Percentiles rank a stretch among this genome's conserved stretches.
Conservation (phyloP, 1,140 invertebrate species). For the Ceratosolen fusciceps region DNA sequence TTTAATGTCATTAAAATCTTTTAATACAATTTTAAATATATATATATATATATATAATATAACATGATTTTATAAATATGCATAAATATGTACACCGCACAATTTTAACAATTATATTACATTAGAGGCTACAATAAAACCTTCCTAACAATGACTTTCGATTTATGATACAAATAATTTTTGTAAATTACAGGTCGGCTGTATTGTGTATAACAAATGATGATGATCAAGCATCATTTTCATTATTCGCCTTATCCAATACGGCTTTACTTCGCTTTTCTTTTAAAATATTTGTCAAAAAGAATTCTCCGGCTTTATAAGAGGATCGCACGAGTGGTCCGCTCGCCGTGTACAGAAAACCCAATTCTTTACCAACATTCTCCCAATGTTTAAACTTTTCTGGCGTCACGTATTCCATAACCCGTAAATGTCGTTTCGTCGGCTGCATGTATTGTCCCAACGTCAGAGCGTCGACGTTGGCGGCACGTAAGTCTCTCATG, state of each 20-base stretch:
- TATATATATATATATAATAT: background rate
- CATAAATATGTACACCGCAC: constrained; percentile 3
- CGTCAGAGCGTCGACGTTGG: constrained; percentile 94
- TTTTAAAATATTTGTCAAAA: constrained; percentile 85
- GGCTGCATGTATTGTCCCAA: constrained; percentile 99
- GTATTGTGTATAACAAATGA: too few species aligned
- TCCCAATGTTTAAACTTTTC: constrained; percentile 96
- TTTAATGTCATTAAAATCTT: background rate
- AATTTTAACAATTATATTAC: constrained; percentile 7
- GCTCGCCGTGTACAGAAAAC: constrained; percentile 97
- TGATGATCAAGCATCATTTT: constrained; percentile 23
- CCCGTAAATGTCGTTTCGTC: constrained; percentile 95
- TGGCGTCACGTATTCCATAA: constrained; percentile 97
- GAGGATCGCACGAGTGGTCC: constrained; percentile 97
- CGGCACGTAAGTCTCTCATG: constrained; percentile 84
- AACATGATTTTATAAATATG: background rate
- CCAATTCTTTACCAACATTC: constrained; percentile 85
- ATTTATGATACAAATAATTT: background rate
- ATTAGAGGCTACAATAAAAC: background rate
- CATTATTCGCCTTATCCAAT: constrained; percentile 33
- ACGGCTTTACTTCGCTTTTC: constrained; percentile 64
- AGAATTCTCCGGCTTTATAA: constrained; percentile 97
- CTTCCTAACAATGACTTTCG: too few species aligned
- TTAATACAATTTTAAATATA: background rate
- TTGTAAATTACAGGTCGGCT: too few species aligned